phyloP scores from a whole-genome alignment of 1,140 invertebrate species.

The Helicoverpa armigera region DNA sequence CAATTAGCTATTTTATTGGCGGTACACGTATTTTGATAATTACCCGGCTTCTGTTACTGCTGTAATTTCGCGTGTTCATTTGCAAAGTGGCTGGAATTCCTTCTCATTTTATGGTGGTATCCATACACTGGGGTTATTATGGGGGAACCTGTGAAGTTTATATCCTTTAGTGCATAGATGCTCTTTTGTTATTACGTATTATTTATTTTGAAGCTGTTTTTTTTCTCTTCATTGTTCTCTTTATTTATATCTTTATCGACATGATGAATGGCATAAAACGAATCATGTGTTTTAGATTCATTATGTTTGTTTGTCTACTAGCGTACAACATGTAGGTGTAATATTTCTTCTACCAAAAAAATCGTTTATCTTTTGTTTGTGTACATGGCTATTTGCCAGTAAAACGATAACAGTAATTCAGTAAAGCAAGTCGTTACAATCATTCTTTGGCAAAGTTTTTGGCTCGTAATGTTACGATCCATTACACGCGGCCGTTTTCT shows the following conservation, averaged over 20 bases:
- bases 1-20: constrained; percentile 46
- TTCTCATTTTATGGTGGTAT: constrained; percentile 3
- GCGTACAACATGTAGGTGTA: not conserved
- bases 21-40: constrained; percentile 37
- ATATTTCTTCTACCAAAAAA: not conserved
- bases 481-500: constrained; percentile 20
- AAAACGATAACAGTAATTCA: constrained; percentile 17
- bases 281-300: no score
- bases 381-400: constrained; percentile 5
- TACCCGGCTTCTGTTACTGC: not conserved
- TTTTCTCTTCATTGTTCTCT: no score
- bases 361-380: not conserved
- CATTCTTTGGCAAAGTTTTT: constrained; percentile 10
- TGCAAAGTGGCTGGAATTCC: constrained; percentile 2
- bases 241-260: no score
- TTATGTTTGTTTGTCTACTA: no score
- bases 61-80: not conserved
- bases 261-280: no score
- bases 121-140: not conserved
- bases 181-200: no score
- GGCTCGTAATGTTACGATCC: constrained; percentile 14
- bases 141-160: not conserved
- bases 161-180: no score
- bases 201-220: no score
- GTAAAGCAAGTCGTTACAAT: constrained; percentile 14